Percentiles rank a stretch among this genome's conserved stretches.
Conservation (phyloP, 2,888 invertebrate species). For the Chloroclysta siterata region DNA sequence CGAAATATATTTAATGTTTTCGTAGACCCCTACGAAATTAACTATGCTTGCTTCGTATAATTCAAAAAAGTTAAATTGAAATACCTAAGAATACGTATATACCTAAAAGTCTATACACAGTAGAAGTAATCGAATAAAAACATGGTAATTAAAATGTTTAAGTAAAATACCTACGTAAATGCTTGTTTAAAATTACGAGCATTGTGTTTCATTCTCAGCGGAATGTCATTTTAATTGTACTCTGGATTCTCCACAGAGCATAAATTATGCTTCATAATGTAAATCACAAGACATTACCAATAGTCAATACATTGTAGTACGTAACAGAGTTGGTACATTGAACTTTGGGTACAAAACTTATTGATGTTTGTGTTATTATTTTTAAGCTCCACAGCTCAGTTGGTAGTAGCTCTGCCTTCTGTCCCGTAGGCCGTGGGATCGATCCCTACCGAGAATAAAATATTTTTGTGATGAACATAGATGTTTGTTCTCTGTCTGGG, state of each 20-base stretch:
- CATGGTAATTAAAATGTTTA: neutral
- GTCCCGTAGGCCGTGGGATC: too few species aligned
- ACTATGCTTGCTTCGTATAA: neutral
- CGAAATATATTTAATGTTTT: neutral
- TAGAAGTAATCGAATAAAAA: too few species aligned
- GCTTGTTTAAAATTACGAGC: neutral
- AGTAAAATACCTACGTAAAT: neutral
- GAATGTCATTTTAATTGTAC: constrained; percentile 53
- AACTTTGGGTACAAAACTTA: constrained; percentile 1
- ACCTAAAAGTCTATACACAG: too few species aligned
- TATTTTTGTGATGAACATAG: too few species aligned
- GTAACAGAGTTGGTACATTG: constrained; percentile 1
- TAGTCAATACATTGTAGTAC: constrained; percentile 6
- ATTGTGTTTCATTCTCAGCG: constrained; percentile 7
- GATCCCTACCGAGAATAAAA: too few species aligned
- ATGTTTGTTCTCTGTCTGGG: too few species aligned
- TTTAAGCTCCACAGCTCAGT: too few species aligned
- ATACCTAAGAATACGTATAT: too few species aligned
- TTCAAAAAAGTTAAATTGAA: neutral
- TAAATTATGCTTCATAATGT: constrained; percentile 39
- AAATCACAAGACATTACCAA: constrained; percentile 31
- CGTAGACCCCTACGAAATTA: constrained; percentile 1
- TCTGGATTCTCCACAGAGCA: constrained; percentile 40
- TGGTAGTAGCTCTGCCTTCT: too few species aligned
- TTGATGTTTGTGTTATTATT: neutral